Evolutionary conservation across 2,797 vertebrate species (phyloP).

Genomic region (Microhierax caerulescens): DNA sequence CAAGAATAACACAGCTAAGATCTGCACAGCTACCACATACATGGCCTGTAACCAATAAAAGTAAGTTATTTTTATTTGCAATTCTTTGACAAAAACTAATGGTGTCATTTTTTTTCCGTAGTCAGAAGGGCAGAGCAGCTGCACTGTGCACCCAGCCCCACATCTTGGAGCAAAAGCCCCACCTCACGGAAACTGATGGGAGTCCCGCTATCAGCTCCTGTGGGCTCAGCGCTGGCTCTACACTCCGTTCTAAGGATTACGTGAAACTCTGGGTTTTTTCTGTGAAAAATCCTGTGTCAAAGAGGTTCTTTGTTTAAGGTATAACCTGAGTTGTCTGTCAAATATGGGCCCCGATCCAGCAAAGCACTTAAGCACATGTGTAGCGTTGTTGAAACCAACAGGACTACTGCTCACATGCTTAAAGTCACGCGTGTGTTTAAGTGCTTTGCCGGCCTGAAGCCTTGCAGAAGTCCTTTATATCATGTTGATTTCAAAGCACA

Average conservation of each 20-base stretch:
- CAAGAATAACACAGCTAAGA: slow-evolving; percentile 48
- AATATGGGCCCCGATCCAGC: slow-evolving; percentile 32
- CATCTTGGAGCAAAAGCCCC: neutral
- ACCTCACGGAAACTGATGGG: neutral
- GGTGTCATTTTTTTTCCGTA: neutral
- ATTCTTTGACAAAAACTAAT: neutral
- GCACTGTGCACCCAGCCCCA: neutral
- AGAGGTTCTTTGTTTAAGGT: slow-evolving; percentile 59
- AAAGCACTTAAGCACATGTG: slow-evolving; percentile 69
- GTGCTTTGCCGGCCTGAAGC: slow-evolving; percentile 59
- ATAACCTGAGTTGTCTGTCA: slow-evolving; percentile 65
- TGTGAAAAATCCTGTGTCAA: slow-evolving; percentile 32
- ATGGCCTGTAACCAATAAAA: neutral
- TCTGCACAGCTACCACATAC: neutral
- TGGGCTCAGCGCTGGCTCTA: neutral
- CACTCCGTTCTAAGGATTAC: neutral
- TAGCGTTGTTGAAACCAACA: slow-evolving; percentile 28
- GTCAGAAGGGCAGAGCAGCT: neutral
- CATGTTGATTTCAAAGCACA: slow-evolving; percentile 64
- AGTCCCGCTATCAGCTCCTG: neutral
- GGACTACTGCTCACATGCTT: slow-evolving; percentile 24
- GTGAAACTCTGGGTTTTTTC: neutral
- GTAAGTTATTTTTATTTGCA: neutral
- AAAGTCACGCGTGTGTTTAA: slow-evolving; percentile 58
- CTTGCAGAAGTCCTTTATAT: slow-evolving; percentile 68